Evolutionary conservation across 1,140 invertebrate species (phyloP).

Genomic region (Eumaeus atala): DNA sequence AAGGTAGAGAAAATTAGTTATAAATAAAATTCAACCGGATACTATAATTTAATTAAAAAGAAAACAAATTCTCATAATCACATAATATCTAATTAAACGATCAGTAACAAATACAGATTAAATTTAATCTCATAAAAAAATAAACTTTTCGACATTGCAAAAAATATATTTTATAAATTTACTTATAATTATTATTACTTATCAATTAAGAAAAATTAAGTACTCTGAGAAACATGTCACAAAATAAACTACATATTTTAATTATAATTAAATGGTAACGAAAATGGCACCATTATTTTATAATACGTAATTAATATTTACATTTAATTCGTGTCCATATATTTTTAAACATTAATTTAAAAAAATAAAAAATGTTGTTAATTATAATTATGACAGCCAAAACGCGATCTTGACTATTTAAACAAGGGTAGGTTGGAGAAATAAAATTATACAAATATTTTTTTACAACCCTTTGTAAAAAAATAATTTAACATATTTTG

Average conservation of each 20-base stretch:
- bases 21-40: constrained; percentile 16
- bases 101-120: background rate
- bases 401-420: too few species aligned
- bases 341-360: background rate
- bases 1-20: constrained; percentile 4
- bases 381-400: background rate
- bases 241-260: constrained; percentile 4
- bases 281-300: constrained; percentile 43
- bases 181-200: constrained; percentile 7
- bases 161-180: constrained; percentile 9
- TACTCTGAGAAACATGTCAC: constrained; percentile 15
- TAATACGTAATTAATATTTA: background rate
- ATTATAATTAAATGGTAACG: constrained; percentile 50
- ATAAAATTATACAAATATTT: background rate
- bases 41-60: constrained; percentile 10
- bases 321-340: constrained; percentile 12
- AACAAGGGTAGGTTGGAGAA: background rate
- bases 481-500: too few species aligned
- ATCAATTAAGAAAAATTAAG: constrained; percentile 20
- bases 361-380: background rate
- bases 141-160: constrained; percentile 2
- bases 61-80: constrained; percentile 13
- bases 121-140: constrained; percentile 6
- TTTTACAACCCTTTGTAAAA: too few species aligned
- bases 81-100: constrained; percentile 11